Evolutionary conservation across 2,113 vertebrate genomes (phyloP).

Genomic region (Cygnus atratus): DNA sequence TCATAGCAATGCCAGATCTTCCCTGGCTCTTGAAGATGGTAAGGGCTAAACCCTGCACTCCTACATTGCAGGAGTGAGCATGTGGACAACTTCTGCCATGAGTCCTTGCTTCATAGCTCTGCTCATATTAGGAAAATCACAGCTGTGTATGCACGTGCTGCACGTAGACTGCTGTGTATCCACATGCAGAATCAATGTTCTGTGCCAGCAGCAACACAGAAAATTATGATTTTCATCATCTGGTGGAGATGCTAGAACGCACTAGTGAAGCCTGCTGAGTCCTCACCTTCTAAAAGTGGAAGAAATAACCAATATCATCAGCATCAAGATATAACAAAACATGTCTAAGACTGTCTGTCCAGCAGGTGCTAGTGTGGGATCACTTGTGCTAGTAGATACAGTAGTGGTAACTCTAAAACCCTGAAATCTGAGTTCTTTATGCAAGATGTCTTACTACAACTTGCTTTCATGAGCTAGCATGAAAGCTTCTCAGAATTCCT

Average conservation of each 20-base stretch:
- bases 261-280: neutral
- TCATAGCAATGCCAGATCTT: accelerated
- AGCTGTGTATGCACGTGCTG: accelerated
- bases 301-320: neutral
- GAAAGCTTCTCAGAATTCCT: neutral
- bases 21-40: neutral
- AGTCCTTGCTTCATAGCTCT: neutral
- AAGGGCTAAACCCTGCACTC: neutral
- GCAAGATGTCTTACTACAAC: neutral
- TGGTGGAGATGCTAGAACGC: neutral
- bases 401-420: neutral
- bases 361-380: neutral
- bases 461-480: neutral
- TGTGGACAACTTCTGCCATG: accelerated
- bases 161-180: neutral
- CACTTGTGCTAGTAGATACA: neutral
- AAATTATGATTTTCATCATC: neutral
- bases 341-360: neutral
- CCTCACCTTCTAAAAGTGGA: neutral
- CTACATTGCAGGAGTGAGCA: neutral
- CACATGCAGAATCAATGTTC: neutral
- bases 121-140: accelerated
- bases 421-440: neutral
- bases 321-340: neutral
- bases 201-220: neutral